Evolutionary conservation across 1,140 invertebrate species (phyloP), one percentile per base, ranked within the genome.

Genomic region (Elymnias hypermnestra): DNA sequence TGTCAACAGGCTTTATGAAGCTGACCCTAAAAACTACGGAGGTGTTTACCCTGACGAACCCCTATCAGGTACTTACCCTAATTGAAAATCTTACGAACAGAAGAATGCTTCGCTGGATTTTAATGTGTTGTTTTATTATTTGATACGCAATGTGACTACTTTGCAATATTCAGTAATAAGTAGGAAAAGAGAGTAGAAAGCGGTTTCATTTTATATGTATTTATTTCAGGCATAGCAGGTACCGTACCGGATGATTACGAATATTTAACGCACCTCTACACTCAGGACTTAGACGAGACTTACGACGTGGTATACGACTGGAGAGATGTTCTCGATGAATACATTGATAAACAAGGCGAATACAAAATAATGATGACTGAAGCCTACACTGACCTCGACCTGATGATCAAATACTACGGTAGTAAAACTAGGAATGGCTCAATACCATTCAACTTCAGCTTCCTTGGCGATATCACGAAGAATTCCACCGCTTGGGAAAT

Each of bases 351-450:
- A 2, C 31, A 77, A 7, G 82, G 81, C 9, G 63, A 73, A 14
- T 57, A 64, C 26, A 89, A 92, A 73, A 85, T 94, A 1, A 89
- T 95, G 78, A 88, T 95, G 83, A 90, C 90, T 0, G 94, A 95
- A 75, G 90, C 90, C 1, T 93, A 93, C 62, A 88, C 89, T 0
- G 66, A 73, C 28, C 57, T 91, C 2, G 50, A 86, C 0, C 81
- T 89, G 3, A 87, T 88, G 17, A 89, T 91, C 40, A 78, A 87
- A 43, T 95, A 91, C 57, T 92, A 90, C 63, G 87, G 87, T 7
- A 83, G 88, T 42, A 81, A 64, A 0, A 75, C 64, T 0, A 59
- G 67, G 8, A 69, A 88, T 43, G 89, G 91, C 0, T 87, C 90
- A 7, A 81, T 92, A 35, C 90, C 91, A 0, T 91, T 92, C 51